A percentile compares a stretch with the other conserved stretches of the same genome.
Evolutionary conservation across 92 coral and sea anemone genomes (phyloP).

Genomic region (Micromussa lordhowensis): DNA sequence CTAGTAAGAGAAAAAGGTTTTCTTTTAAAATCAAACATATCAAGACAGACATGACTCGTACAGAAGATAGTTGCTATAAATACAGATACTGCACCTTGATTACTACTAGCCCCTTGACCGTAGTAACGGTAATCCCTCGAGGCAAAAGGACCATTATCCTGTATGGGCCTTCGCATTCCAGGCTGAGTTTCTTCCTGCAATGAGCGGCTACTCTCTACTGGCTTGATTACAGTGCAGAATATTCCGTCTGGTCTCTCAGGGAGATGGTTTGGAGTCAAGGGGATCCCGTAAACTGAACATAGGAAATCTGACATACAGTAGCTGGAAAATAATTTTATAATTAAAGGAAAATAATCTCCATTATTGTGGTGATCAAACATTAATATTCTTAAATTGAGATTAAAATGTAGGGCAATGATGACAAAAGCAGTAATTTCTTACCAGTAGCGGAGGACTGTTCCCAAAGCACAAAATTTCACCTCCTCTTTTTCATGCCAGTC

Average conservation of each 20-base stretch:
- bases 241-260: conserved; percentile 98
- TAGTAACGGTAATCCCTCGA: conserved; percentile 64
- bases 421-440: conserved; percentile 18
- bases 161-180: conserved; percentile 16
- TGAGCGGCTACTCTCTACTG: conserved; percentile 25
- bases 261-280: conserved; percentile 80
- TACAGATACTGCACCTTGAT: conserved; percentile 1
- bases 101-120: conserved; percentile 25
- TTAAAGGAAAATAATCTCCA: background rate
- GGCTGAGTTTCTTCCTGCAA: conserved; percentile 13
- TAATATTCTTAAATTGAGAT: no score
- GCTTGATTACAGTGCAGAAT: conserved; percentile 71
- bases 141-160: conserved; percentile 40
- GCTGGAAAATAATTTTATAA: conserved; percentile 48
- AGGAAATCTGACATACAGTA: conserved; percentile 95
- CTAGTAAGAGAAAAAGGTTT: no score
- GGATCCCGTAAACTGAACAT: conserved; percentile 82
- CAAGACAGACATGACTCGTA: background rate
- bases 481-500: conserved; percentile 94
- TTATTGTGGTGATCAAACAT: no score
- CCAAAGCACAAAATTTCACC: conserved; percentile 89
- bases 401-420: background rate
- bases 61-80: background rate
- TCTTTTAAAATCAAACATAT: no score
- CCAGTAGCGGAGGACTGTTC: conserved; percentile 92